A percentile compares a stretch with the other conserved stretches of the same genome.
Evolutionary conservation across 1,140 invertebrate species (phyloP).

Genomic region (Chymomyza costata): DNA sequence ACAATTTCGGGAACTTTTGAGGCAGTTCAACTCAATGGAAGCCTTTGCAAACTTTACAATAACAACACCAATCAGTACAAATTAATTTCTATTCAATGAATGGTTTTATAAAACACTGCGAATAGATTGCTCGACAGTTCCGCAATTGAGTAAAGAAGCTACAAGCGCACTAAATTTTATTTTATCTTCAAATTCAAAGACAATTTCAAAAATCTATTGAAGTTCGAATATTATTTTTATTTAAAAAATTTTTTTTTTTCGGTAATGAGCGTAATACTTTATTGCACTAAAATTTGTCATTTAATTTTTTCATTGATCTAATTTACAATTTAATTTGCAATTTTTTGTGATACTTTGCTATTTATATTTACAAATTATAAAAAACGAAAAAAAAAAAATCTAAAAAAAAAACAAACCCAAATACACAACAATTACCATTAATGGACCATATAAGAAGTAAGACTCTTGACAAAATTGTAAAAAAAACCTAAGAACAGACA

Average conservation of each 20-base stretch:
- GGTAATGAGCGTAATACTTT: conserved; percentile 5
- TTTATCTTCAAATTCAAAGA: conserved; percentile 36
- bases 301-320: conserved; percentile 61
- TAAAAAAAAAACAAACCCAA: no score
- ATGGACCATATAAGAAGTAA: conserved; percentile 24
- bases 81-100: conserved; percentile 70
- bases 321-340: conserved; percentile 71
- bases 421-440: conserved; percentile 14
- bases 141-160: no score
- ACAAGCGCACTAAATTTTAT: conserved; percentile 7
- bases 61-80: conserved; percentile 67
- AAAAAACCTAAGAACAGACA: conserved; percentile 33
- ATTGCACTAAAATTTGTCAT: conserved; percentile 29
- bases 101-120: no score
- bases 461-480: conserved; percentile 35
- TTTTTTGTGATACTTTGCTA: conserved; percentile 73
- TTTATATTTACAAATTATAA: conserved; percentile 59
- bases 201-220: conserved; percentile 37
- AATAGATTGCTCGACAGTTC: no score
- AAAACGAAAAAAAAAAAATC: no score
- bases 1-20: no score
- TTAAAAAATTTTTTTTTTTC: conserved; percentile 35
- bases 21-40: no score
- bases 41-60: conserved; percentile 29
- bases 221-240: conserved; percentile 68